Percentiles rank a stretch among this genome's conserved stretches.
These are phyloP conservation scores for Paragorgia papillata DNA, from an alignment of 92 coral and sea anemone genomes.

Conservation along the genomic window DNA sequence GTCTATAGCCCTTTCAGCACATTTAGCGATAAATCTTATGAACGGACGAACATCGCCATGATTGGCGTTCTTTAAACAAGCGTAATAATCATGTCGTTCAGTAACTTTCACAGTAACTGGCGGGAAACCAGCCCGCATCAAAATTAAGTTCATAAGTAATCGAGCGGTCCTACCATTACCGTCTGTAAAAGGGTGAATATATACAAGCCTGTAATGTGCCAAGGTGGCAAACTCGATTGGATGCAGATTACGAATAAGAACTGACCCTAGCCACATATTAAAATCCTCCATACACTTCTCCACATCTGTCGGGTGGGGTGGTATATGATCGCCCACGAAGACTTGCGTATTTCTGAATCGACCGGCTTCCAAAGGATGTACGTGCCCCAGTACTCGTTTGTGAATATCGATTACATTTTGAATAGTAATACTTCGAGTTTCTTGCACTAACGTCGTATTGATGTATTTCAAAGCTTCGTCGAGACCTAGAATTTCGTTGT, in stretches of 20 bases:
- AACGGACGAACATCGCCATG: constrained; percentile 95
- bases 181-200: constrained; percentile 96
- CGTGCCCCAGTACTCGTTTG: constrained; percentile 86
- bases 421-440: constrained; percentile 66
- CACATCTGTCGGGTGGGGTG: constrained; percentile 87
- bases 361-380: constrained; percentile 94
- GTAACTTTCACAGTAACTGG: constrained; percentile 88
- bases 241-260: constrained; percentile 74
- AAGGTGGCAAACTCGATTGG: constrained; percentile 96
- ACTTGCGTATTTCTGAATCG: constrained; percentile 83
- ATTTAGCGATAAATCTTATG: constrained; percentile 90
- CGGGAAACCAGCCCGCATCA: constrained; percentile 99
- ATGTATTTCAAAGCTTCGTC: constrained; percentile 91
- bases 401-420: constrained; percentile 82
- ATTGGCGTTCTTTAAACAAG: constrained; percentile 83
- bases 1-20: constrained; percentile 93
- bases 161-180: constrained; percentile 96
- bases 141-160: constrained; percentile 89
- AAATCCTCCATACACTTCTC: constrained; percentile 83
- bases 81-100: constrained; percentile 87
- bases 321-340: constrained; percentile 86
- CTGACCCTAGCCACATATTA: constrained; percentile 77
- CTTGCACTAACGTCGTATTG: constrained; percentile 81
- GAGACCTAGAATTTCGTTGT: constrained; percentile 93
- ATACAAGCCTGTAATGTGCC: constrained; percentile 94